Evolutionary conservation across 2,113 vertebrate genomes (phyloP).

Genomic region (Microcebus ravelobensis): DNA sequence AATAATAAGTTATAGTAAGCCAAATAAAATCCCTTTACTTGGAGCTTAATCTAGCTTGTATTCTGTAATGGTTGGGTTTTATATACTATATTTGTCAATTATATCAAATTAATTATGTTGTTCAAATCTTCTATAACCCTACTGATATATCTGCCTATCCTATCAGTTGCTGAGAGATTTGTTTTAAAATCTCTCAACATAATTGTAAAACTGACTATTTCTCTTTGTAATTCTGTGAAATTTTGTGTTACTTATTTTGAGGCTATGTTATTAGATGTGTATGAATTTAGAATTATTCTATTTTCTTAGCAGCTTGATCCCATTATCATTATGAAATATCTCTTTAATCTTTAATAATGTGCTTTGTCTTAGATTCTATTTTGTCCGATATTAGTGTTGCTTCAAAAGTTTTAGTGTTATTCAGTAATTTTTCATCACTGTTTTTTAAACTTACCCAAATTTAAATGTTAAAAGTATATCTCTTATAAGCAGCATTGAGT

Average conservation of each 20-base stretch:
- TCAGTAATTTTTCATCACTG: background rate
- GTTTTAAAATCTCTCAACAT: background rate
- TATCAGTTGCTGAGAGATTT: background rate
- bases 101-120: background rate
- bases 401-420: background rate
- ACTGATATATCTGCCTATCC: background rate
- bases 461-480: background rate
- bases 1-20: background rate
- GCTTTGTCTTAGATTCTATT: background rate
- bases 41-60: background rate
- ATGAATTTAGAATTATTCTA: background rate
- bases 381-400: background rate
- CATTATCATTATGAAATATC: background rate
- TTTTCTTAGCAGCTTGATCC: background rate
- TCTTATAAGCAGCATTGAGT: background rate
- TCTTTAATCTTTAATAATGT: background rate
- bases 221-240: background rate
- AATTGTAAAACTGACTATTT: background rate
- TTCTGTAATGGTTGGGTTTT: background rate
- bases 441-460: background rate
- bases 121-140: background rate
- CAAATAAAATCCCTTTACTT: background rate
- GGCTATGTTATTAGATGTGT: background rate
- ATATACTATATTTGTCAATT: background rate
- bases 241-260: background rate